These are phyloP conservation scores for Oenanthe oenanthe DNA, from an alignment of 2,113 vertebrate species.

Conservation along the genomic window DNA sequence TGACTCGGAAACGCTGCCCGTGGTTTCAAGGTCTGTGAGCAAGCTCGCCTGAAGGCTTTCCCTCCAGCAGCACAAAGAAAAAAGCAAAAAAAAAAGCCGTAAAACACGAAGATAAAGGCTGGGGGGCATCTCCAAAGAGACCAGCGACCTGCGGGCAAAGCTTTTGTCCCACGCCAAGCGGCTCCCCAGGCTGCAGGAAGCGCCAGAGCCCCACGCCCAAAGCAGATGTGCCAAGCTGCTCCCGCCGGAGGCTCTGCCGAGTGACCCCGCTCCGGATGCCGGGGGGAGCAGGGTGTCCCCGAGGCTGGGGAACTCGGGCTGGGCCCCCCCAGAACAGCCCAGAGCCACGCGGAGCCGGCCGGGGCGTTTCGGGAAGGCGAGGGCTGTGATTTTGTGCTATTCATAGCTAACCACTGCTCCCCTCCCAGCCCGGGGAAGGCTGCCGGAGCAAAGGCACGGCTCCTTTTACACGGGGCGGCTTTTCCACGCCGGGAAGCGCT, in stretches of 20 bases:
- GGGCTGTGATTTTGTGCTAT: constrained; percentile 64
- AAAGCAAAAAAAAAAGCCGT: neutral
- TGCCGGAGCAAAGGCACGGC: neutral
- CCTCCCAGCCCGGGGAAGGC: neutral
- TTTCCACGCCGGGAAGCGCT: neutral
- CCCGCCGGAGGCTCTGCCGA: fast-evolving
- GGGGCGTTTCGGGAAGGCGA: neutral
- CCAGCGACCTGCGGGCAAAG: neutral
- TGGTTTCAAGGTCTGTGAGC: neutral
- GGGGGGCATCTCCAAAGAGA: neutral
- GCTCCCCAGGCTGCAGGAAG: neutral
- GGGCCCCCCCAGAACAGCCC: neutral
- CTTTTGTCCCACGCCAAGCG: neutral
- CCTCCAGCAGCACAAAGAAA: neutral
- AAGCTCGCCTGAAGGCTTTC: neutral
- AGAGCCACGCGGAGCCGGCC: neutral
- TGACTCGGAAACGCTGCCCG: neutral
- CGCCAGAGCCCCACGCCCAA: neutral
- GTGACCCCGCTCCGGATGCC: neutral
- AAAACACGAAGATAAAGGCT: neutral
- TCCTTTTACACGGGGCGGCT: neutral
- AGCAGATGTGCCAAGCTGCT: neutral
- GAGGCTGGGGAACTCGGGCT: fast-evolving
- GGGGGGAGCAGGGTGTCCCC: neutral
- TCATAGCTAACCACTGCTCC: constrained; percentile 46